Base-by-base conservation (phyloP, 2,888 invertebrate species). In the Tetanocera ferruginea region DNA sequence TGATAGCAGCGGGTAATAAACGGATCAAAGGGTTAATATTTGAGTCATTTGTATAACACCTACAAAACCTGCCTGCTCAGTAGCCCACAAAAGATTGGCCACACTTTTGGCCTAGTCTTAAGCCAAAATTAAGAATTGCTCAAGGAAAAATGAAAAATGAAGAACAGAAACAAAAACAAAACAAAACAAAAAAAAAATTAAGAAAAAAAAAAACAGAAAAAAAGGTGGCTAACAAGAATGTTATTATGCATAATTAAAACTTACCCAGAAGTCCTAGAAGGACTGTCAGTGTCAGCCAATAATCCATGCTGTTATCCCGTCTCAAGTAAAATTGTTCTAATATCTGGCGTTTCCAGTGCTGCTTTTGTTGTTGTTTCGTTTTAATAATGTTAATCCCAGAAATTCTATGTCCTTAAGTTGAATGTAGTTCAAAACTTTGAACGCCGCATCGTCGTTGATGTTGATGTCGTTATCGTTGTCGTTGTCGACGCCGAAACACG, bases 181-280 rank as follows among this genome's bases (percentile, higher is more conserved):
- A 31, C 17, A 4, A 5, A n/a, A 64, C 31, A 31, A 64, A 64
- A 64, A 31, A 8, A 9, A 6, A 14, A 6, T 49, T n/a, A n/a
- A 14, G 52, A 52, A 14, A 14, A 52, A n/a, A 52, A 14, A n/a
- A n/a, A 52, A n/a, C 3, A 52, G n/a, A 2, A 8, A 25, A 60
- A 14, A 28, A 4, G 14, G 28, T n/a, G 31, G 8, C n/a, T 31
- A 31, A 17, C 5, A 64, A 14, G 64, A 28, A n/a, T n/a, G 1
- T 11, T 31, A 31, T 17, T 31, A 64, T 64, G 64, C 64, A 64
- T 34, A 64, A 64, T 64, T 64, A 28, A 43, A 73, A 73, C 73
- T 73, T 49, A 73, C 73, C 73, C 34, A 31, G n/a, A 71, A 71
- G n/a, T 34, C 28, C 31, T n/a, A 71, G 55, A 31, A 71, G 55